These are phyloP conservation scores for Helogale parvula DNA, from an alignment of 2,113 vertebrate genomes.

Conservation along the genomic window DNA sequence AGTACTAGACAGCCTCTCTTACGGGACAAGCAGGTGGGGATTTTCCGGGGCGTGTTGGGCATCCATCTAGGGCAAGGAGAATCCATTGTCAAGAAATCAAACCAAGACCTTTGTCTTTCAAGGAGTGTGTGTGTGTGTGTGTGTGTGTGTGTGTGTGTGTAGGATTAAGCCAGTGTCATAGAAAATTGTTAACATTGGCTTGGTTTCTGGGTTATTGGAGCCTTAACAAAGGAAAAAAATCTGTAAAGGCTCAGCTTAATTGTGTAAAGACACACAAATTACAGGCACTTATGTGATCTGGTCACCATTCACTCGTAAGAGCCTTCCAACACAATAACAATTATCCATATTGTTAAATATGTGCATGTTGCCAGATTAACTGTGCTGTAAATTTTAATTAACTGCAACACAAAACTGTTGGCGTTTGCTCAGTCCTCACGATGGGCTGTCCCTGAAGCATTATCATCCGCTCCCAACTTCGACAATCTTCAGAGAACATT, in stretches of 20 bases:
- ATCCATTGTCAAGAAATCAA: not conserved
- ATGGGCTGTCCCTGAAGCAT: conserved; percentile 11
- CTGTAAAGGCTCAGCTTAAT: conserved; percentile 74
- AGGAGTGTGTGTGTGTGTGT: not conserved
- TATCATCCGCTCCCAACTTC: conserved; percentile 41
- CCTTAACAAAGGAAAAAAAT: conserved; percentile 64
- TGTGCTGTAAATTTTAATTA: conserved; percentile 77
- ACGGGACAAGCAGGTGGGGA: not conserved
- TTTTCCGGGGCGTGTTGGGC: no score
- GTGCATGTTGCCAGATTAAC: conserved; percentile 69
- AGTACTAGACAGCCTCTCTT: not conserved
- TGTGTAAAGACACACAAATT: conserved; percentile 72
- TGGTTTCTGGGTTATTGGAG: conserved; percentile 58
- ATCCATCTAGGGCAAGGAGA: not conserved
- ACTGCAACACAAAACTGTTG: conserved; percentile 60
- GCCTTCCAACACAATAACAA: conserved; percentile 60
- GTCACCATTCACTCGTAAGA: conserved; percentile 65
- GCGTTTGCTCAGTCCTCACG: conserved; percentile 45
- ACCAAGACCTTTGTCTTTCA: not conserved
- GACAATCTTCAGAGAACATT: not conserved
- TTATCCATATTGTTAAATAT: conserved; percentile 76
- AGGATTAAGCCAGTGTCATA: conserved; percentile 66
- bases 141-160: not conserved
- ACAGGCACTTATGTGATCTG: conserved; percentile 68
- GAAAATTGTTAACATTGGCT: conserved; percentile 75